phyloP scores from a whole-genome alignment of 2,113 vertebrate genomes.

The Chloebia gouldiae region DNA sequence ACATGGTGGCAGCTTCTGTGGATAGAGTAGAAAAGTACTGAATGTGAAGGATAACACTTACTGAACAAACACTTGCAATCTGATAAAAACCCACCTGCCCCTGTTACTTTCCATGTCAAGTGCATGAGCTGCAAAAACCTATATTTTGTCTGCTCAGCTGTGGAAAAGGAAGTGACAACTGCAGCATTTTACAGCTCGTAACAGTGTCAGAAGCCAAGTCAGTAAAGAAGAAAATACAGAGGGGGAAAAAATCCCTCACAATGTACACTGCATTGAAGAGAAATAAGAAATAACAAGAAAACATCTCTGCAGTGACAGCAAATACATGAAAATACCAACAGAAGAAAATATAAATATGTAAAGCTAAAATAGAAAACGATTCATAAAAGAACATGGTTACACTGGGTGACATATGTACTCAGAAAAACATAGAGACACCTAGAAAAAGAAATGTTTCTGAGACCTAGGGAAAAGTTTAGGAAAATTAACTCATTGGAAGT shows the following conservation, averaged over 20 bases:
- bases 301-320: neutral
- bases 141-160: neutral
- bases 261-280: neutral
- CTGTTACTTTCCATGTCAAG: neutral
- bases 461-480: neutral
- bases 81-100: neutral
- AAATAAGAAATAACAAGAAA: neutral
- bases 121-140: neutral
- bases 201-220: neutral
- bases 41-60: neutral
- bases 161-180: conserved; percentile 22
- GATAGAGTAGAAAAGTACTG: neutral
- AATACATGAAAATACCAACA: neutral
- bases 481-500: neutral
- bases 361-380: neutral
- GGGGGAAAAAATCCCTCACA: neutral
- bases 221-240: neutral
- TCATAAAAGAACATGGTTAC: neutral
- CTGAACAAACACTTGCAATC: neutral
- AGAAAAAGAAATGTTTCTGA: neutral
- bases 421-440: neutral
- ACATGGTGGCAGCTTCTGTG: neutral
- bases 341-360: neutral
- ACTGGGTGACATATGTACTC: neutral
- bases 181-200: neutral